Base-by-base conservation (phyloP, 2,797 vertebrate species). In the Antrozous pallidus region DNA sequence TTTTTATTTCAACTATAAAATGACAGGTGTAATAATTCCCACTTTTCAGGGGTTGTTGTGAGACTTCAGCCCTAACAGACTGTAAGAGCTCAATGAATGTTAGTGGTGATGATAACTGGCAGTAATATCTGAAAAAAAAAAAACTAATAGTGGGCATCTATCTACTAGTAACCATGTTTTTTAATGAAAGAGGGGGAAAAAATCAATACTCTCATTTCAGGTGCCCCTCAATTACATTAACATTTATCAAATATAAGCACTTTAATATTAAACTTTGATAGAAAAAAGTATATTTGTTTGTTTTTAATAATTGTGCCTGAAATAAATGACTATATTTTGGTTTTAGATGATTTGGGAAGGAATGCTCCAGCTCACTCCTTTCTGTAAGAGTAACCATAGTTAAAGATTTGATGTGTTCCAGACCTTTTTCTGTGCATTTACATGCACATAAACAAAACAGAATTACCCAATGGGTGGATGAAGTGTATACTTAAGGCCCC, bases 401-500 rank as follows among this genome's bases (percentile, higher is more conserved):
- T 70, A 71, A 90, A 56, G 90, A 83, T 84, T 36, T 69, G 56
- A 9, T 47, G 3, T 17, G 28, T 18, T 67, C 14, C 28, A 70
- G 45, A 28, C 6, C 33, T 67, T 74, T 94, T 71, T 58, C 6
- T 17, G 11, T 75, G 11, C 42, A 56, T 74, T 91, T 69, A 71
- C 26, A 56, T 56, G 74, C 45, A 77, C 56, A 58, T 58, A 80
- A 95, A 81, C 45, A 79, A 91, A 95, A 95, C 56, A 33, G 33
- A 86, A 75, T 81, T 81, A 28, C 16, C 42, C 54, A 54, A 20
- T 38, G 77, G 42, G 10, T 28, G 49, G 33, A 49, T 45, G 54
- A 85, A 82, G 6, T 61, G 69, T 24, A 5, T 63, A 67, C 12
- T 69, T 88, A 85, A 84, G 36, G 58, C 8, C 75, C 67, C 17